Evolutionary conservation across 2,797 vertebrate species (phyloP).

Genomic region (Pelodytes ibericus): DNA sequence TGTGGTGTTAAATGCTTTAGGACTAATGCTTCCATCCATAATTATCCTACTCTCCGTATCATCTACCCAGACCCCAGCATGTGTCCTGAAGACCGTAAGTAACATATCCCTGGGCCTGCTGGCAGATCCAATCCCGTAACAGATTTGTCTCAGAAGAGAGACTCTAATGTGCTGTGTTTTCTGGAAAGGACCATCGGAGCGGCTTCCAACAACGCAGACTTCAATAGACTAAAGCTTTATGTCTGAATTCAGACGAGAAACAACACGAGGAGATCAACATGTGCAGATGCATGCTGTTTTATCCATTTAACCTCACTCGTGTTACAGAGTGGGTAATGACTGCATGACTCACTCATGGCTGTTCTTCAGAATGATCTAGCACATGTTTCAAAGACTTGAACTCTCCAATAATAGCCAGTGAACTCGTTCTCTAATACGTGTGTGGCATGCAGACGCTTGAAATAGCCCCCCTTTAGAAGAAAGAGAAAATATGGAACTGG

Average conservation of each 20-base stretch:
- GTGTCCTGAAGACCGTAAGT: background rate
- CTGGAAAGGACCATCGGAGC: slow-evolving; percentile 57
- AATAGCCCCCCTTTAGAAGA: no score
- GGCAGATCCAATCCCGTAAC: slow-evolving; percentile 52
- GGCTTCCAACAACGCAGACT: slow-evolving; percentile 63
- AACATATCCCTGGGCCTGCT: background rate
- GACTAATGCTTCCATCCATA: background rate
- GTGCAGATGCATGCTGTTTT: slow-evolving; percentile 65
- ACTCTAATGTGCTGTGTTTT: slow-evolving; percentile 57
- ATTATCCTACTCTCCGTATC: background rate
- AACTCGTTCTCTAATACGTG: background rate
- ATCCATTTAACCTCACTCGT: slow-evolving; percentile 68
- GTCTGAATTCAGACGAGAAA: slow-evolving; percentile 61
- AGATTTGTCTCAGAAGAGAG: slow-evolving; percentile 60
- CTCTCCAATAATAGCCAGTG: background rate
- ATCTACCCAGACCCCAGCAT: background rate
- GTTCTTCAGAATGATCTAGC: slow-evolving; percentile 45
- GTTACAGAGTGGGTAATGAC: slow-evolving; percentile 63
- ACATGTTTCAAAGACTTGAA: slow-evolving; percentile 7
- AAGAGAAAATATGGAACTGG: no score
- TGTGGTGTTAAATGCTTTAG: background rate
- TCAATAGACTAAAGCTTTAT: slow-evolving; percentile 61
- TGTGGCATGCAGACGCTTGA: background rate
- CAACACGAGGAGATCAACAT: slow-evolving; percentile 57
- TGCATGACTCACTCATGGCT: slow-evolving; percentile 51